Percentiles rank a stretch among this genome's conserved stretches.
phyloP scores from a whole-genome alignment of 1,140 invertebrate genomes.

The Oscheius sp. region DNA sequence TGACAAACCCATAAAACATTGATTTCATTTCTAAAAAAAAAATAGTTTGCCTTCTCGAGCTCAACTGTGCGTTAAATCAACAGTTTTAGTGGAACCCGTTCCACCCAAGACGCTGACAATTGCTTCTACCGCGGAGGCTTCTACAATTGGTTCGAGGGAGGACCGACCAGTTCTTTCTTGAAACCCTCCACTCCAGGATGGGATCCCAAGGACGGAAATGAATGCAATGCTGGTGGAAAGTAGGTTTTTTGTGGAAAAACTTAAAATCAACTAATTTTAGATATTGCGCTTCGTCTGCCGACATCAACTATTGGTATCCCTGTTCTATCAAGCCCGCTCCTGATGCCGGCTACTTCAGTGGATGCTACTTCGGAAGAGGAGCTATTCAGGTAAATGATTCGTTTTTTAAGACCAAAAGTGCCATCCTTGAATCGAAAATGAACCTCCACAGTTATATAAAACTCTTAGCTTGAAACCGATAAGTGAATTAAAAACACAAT shows the following conservation, averaged over 20 bases:
- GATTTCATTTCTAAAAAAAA: too few species aligned
- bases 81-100: neutral
- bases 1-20: too few species aligned
- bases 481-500: too few species aligned
- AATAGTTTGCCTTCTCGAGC: neutral
- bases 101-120: slow-evolving; percentile 39
- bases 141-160: slow-evolving; percentile 60
- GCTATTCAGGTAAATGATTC: slow-evolving; percentile 42
- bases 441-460: too few species aligned
- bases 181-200: slow-evolving; percentile 39
- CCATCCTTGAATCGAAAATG: too few species aligned
- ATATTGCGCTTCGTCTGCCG: slow-evolving; percentile 44
- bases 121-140: slow-evolving; percentile 60
- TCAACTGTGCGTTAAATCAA: neutral
- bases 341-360: slow-evolving; percentile 31
- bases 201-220: slow-evolving; percentile 47
- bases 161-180: slow-evolving; percentile 52
- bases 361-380: slow-evolving; percentile 58
- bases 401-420: too few species aligned
- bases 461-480: too few species aligned
- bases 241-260: neutral
- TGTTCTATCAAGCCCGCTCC: slow-evolving; percentile 27
- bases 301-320: slow-evolving; percentile 44
- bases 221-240: slow-evolving; percentile 42
- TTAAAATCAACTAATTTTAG: neutral